Conservation (phyloP, 2,888 invertebrate species). For the Leptinotarsa juncta region DNA sequence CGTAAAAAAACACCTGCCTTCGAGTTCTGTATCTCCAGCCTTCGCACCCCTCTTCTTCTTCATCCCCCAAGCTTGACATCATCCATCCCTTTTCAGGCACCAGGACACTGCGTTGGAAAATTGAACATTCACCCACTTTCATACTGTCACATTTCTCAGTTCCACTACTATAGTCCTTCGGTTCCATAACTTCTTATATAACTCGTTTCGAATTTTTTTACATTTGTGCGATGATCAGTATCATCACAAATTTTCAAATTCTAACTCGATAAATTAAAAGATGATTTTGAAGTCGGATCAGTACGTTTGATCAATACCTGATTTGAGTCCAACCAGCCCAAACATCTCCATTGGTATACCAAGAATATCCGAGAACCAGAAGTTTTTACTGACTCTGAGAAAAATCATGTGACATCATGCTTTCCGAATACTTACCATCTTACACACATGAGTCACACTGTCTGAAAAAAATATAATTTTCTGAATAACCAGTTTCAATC, state of each 20-base stretch:
- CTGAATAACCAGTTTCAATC: too few relatives aligned
- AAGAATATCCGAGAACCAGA: background rate
- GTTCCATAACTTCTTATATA: background rate
- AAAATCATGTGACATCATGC: background rate
- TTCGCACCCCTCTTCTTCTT: background rate
- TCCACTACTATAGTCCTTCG: background rate
- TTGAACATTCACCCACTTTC: background rate
- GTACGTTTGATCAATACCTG: background rate
- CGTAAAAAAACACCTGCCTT: background rate
- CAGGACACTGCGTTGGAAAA: background rate
- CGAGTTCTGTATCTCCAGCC: background rate
- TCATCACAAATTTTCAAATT: background rate
- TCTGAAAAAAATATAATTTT: background rate
- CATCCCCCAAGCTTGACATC: background rate
- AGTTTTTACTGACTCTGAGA: background rate
- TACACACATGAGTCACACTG: background rate
- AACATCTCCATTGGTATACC: background rate
- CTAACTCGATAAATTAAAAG: background rate
- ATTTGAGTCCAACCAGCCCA: background rate
- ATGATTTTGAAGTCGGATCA: background rate
- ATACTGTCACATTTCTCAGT: background rate
- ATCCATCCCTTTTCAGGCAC: background rate
- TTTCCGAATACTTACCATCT: background rate
- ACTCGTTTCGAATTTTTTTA: background rate
- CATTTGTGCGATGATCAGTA: background rate